Evolutionary conservation across 1,140 invertebrate species (phyloP), one percentile per base, ranked within the genome.

Genomic region (Maconellicoccus hirsutus): DNA sequence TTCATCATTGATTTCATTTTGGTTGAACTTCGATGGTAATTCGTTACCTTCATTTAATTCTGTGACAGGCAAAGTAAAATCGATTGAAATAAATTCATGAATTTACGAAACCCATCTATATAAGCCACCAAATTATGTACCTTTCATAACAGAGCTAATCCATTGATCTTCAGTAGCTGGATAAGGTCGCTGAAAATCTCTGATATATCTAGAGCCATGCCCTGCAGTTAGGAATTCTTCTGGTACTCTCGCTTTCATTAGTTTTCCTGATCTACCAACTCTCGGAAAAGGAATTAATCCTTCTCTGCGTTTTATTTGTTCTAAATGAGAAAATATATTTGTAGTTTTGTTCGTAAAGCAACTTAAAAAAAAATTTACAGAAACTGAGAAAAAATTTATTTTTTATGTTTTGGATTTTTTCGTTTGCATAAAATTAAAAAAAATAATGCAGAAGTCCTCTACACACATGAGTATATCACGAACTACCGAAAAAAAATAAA

Each of bases 221-320:
- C 42, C 10, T 8, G 42, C n/a, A 8, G n/a, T 3, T 16, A 19
- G 42, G 2, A 52, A 8, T 16, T 52, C 42, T 16, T 16, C 42
- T 19, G 42, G n/a, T 52, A 52, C 6, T 16, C 16, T 52, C n/a
- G 3, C 42, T 14, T 3, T 19, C 6, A 16, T 16, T 16, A 16
- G 42, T 8, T 19, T 52, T 52, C 42, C 42, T 3, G 42, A 52
- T 27, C 71, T 39, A 22, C 71, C 71, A 63, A 72, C 61, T n/a
- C 71, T 72, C 1, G 71, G 71, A 26, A 72, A 72, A 10, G 69
- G 52, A 39, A 72, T 72, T 10, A 72, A 69, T 33, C 71, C 71
- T 70, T 72, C 71, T 70, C 71, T 70, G 27, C 70, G 69, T 25
- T 72, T 42, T 38, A 27, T 70, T 25, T 22, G 59, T 7, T 70